phyloP scores from a whole-genome alignment of 1,140 invertebrate species.

The Euborellia annulipes region DNA sequence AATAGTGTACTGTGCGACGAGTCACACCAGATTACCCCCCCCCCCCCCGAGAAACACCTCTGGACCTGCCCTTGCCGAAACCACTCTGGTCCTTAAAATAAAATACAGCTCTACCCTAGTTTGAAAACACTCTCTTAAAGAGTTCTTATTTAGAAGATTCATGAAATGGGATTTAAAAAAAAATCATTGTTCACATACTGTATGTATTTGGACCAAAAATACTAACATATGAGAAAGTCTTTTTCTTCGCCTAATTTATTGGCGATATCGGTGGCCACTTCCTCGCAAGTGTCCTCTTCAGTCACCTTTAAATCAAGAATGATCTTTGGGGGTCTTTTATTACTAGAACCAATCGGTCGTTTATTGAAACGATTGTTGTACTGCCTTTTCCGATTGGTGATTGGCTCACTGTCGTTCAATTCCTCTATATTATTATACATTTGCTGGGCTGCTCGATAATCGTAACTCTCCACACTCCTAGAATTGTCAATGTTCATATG shows the following conservation, averaged over 20 bases:
- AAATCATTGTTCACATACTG: too few relatives aligned
- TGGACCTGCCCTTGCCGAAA: too few relatives aligned
- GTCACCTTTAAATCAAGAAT: slow-evolving; percentile 35
- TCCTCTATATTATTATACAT: slow-evolving; percentile 22
- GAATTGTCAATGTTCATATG: slow-evolving; percentile 31
- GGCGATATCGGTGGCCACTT: slow-evolving; percentile 49
- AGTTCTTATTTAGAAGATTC: too few relatives aligned
- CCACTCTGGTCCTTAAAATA: too few relatives aligned
- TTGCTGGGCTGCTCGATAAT: slow-evolving; percentile 24
- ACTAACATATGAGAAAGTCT: slow-evolving; percentile 49
- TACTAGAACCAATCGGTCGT: slow-evolving; percentile 32
- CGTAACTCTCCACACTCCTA: slow-evolving; percentile 42
- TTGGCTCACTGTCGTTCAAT: slow-evolving; percentile 25
- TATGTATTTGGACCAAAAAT: too few relatives aligned
- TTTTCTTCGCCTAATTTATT: slow-evolving; percentile 52
- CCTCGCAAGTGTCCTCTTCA: slow-evolving; percentile 32
- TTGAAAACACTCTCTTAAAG: too few relatives aligned
- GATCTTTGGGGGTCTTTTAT: slow-evolving; percentile 31
- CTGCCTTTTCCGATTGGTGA: slow-evolving; percentile 30
- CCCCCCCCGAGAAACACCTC: too few relatives aligned
- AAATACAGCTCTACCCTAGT: too few relatives aligned
- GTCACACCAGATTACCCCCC: too few relatives aligned
- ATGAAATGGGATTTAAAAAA: too few relatives aligned
- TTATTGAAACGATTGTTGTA: slow-evolving; percentile 32
- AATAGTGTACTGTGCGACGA: too few relatives aligned